These are phyloP conservation scores for Apocheima hispidaria DNA, from an alignment of 2,888 invertebrate species.

Conservation along the genomic window DNA sequence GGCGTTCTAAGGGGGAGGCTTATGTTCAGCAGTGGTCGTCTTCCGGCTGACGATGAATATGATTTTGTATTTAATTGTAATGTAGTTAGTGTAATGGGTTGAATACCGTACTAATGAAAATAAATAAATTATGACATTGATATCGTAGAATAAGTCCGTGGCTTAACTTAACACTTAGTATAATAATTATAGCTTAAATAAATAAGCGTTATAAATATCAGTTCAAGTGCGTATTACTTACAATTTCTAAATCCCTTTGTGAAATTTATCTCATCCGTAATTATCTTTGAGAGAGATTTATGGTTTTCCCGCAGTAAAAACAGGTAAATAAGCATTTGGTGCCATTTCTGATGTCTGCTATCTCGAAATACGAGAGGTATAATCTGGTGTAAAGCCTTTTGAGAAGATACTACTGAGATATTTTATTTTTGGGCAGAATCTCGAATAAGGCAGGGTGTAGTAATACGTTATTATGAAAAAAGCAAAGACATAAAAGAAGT, in stretches of 20 bases:
- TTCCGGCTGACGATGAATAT: too few species aligned
- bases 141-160: too few species aligned
- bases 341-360: constrained; percentile 7
- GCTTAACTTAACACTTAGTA: too few species aligned
- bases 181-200: constrained; percentile 30
- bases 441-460: too few species aligned
- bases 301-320: constrained; percentile 16
- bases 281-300: constrained; percentile 37
- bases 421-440: background rate
- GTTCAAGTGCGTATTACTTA: constrained; percentile 36
- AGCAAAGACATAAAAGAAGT: too few species aligned
- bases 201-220: constrained; percentile 37
- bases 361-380: background rate
- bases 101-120: too few species aligned
- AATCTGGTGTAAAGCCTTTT: background rate
- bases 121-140: too few species aligned
- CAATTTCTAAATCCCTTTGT: constrained; percentile 41
- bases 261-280: constrained; percentile 43
- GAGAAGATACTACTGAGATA: background rate
- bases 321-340: constrained; percentile 7
- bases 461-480: too few species aligned
- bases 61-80: too few species aligned
- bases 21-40: too few species aligned
- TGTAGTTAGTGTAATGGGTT: too few species aligned
- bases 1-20: too few species aligned